Percentiles rank a stretch among this genome's conserved stretches.
Conservation (phyloP, 2,888 invertebrate species). For the Capitulum mitella region DNA sequence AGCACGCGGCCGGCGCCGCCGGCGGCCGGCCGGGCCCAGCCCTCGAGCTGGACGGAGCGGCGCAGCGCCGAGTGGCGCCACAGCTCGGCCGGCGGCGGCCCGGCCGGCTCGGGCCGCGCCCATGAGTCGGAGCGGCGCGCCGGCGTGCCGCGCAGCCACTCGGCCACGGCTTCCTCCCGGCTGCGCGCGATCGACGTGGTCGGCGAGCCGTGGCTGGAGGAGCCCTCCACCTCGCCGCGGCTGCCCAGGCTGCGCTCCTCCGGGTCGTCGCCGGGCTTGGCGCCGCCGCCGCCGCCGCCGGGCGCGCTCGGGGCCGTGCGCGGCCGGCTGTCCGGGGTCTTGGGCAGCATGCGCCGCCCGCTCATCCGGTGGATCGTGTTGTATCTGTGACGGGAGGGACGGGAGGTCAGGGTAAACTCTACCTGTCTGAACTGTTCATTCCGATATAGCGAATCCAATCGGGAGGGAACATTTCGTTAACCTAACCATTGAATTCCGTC, state of each 20-base stretch:
- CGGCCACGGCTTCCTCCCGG: constrained; percentile 4
- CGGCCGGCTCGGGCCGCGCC: background rate
- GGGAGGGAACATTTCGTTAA: too few species aligned
- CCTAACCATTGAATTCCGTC: too few species aligned
- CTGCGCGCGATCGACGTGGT: constrained; percentile 30
- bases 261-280: constrained; percentile 34
- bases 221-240: constrained; percentile 31
- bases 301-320: constrained; percentile 20
- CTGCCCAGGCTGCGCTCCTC: constrained; percentile 33
- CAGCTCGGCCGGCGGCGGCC: background rate
- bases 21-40: background rate
- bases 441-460: too few species aligned
- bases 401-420: too few species aligned
- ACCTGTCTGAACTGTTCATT: too few species aligned
- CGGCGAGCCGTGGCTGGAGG: constrained; percentile 31
- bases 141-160: constrained; percentile 11
- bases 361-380: constrained; percentile 37
- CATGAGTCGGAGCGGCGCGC: background rate
- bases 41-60: background rate
- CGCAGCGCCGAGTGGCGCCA: constrained; percentile 14
- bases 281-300: constrained; percentile 34
- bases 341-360: constrained; percentile 36
- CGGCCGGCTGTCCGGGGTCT: constrained; percentile 48
- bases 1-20: background rate
- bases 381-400: too few species aligned